phyloP scores from a whole-genome alignment of 2,797 vertebrate species.

The Falco naumanni region DNA sequence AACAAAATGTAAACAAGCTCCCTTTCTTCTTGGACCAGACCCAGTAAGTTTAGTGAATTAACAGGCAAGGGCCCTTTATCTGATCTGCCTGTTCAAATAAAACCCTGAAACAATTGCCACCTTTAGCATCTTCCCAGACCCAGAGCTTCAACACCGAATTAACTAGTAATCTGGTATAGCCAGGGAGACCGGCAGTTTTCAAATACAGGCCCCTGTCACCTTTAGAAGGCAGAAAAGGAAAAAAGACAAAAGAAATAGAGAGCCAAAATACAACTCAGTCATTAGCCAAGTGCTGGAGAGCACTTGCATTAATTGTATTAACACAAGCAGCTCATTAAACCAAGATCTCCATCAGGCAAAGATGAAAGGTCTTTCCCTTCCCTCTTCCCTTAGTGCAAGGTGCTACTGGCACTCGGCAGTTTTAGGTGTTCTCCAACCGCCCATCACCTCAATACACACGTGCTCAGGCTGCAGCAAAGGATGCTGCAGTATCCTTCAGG shows the following conservation, averaged over 20 bases:
- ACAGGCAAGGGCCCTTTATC: not conserved
- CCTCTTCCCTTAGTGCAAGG: not conserved
- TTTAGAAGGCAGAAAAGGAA: not conserved
- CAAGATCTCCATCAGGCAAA: not conserved
- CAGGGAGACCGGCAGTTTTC: not conserved
- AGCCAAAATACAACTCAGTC: not conserved
- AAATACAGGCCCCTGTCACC: not conserved
- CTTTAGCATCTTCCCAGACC: not conserved
- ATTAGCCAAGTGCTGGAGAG: not conserved
- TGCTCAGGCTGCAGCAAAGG: not conserved
- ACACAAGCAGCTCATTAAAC: not conserved
- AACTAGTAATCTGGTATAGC: not conserved
- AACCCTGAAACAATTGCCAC: not conserved
- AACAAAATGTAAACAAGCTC: not conserved
- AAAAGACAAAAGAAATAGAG: not conserved
- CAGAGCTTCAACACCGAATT: not conserved
- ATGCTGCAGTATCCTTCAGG: not conserved
- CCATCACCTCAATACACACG: not conserved
- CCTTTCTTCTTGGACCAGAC: not conserved
- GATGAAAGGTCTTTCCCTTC: conserved; percentile 17
- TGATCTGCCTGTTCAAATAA: not conserved
- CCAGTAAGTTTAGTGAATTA: not conserved
- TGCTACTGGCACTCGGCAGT: not conserved
- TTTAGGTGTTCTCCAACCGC: not conserved
- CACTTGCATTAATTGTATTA: not conserved